Conservation (phyloP, 2,888 invertebrate genomes). For the Cylloceria caligata region DNA sequence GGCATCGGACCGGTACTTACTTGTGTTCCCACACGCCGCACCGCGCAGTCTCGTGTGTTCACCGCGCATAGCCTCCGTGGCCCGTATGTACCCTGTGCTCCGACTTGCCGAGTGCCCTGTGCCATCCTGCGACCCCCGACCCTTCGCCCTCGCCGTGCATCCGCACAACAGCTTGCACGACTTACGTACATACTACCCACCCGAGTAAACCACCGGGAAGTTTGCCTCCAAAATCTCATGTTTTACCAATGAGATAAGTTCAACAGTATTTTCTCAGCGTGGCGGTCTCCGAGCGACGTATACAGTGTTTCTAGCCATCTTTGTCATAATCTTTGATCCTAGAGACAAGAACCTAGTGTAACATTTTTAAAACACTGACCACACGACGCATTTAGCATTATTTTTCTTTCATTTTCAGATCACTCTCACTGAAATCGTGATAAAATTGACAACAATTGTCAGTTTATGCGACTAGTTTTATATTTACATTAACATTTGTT, state of each 20-base stretch:
- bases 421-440: no score
- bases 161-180: slow-evolving; percentile 54
- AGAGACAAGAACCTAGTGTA: neutral
- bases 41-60: slow-evolving; percentile 44
- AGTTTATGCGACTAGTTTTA: no score
- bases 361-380: neutral
- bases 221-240: slow-evolving; percentile 57
- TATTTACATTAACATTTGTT: no score
- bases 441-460: no score
- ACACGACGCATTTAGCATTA: no score
- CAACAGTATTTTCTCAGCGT: slow-evolving; percentile 4
- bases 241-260: slow-evolving; percentile 63
- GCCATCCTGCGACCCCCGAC: slow-evolving; percentile 53
- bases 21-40: slow-evolving; percentile 72
- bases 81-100: slow-evolving; percentile 39
- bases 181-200: slow-evolving; percentile 24
- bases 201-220: slow-evolving; percentile 36
- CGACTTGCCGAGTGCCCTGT: slow-evolving; percentile 52
- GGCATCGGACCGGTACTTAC: slow-evolving; percentile 74
- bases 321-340: neutral
- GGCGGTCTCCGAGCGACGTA: no score
- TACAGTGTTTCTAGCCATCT: neutral
- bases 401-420: no score
- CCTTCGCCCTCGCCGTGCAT: slow-evolving; percentile 56
- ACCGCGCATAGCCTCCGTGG: slow-evolving; percentile 37